Percentiles rank a stretch among this genome's conserved stretches.
phyloP scores from a whole-genome alignment of 2,113 vertebrate genomes.

The Corythornis madagascariensis region DNA sequence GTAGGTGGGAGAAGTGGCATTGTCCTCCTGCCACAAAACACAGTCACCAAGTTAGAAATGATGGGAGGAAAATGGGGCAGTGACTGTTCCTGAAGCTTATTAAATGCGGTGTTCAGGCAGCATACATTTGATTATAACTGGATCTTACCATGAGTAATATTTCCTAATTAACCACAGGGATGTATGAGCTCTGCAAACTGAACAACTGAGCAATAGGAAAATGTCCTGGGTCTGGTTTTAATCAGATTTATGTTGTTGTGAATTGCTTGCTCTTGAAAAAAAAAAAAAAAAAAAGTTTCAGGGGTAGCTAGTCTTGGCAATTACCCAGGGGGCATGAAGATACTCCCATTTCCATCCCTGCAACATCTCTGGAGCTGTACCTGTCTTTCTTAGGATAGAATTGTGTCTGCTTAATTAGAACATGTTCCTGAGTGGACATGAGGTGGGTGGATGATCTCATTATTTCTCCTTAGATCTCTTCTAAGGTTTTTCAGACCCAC shows the following conservation, averaged over 20 bases:
- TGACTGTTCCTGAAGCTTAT: constrained; percentile 25
- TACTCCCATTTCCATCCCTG: background rate
- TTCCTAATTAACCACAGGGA: constrained; percentile 55
- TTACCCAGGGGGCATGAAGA: background rate
- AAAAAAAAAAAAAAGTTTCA: constrained; percentile 14
- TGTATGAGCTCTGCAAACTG: constrained; percentile 16
- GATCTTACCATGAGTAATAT: constrained; percentile 38
- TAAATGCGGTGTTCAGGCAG: background rate
- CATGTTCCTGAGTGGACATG: background rate
- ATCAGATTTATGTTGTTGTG: constrained; percentile 12
- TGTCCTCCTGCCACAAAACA: background rate
- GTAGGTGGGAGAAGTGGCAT: background rate
- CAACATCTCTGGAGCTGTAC: background rate
- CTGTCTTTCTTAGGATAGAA: background rate
- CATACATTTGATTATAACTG: constrained; percentile 22
- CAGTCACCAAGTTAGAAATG: background rate
- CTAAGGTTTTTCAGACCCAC: background rate
- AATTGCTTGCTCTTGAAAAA: constrained; percentile 22
- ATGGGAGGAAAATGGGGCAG: background rate
- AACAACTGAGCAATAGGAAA: constrained; percentile 27
- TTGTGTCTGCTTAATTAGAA: background rate
- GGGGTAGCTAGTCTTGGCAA: background rate
- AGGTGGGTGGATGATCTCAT: background rate
- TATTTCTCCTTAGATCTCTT: background rate
- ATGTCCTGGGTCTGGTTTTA: constrained; percentile 30